phyloP scores from a whole-genome alignment of 1,140 invertebrate species.

The Battus philenor region DNA sequence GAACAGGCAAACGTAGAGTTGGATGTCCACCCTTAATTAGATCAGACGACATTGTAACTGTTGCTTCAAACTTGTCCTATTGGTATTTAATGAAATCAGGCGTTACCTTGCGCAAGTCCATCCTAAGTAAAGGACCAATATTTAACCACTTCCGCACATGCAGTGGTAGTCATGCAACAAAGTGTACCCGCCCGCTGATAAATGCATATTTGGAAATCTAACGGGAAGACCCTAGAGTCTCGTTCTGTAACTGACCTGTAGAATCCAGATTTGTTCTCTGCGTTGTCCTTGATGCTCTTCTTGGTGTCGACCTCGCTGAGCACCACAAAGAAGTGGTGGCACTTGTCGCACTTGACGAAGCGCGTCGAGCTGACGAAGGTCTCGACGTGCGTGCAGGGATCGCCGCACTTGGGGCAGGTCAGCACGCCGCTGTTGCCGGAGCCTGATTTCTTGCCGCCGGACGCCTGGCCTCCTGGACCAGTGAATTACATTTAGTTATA shows the following conservation, averaged over 20 bases:
- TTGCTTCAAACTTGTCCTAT: too few species aligned
- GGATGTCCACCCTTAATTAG: too few species aligned
- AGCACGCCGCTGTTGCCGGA: constrained; percentile 48
- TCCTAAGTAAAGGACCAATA: too few species aligned
- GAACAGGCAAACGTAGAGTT: too few species aligned
- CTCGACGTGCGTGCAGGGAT: constrained; percentile 96
- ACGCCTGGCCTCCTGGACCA: constrained; percentile 35
- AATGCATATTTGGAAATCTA: too few species aligned
- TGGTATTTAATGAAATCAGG: too few species aligned
- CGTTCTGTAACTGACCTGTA: constrained; percentile 49
- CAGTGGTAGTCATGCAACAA: too few species aligned
- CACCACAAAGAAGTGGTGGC: constrained; percentile 98
- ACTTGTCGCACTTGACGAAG: constrained; percentile 98
- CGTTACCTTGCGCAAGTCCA: too few species aligned
- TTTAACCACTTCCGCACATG: too few species aligned
- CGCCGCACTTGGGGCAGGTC: constrained; percentile 94
- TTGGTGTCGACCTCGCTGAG: constrained; percentile 94
- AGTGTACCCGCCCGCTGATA: too few species aligned
- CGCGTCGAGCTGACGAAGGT: constrained; percentile 97
- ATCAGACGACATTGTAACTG: too few species aligned
- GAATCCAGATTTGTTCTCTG: constrained; percentile 80
- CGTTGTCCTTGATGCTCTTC: constrained; percentile 87
- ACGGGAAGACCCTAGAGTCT: not conserved
- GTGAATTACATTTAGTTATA: not conserved
- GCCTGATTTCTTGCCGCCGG: constrained; percentile 51